phyloP scores from a whole-genome alignment of 2,797 vertebrate species.

The Notoglanidium macrostoma region DNA sequence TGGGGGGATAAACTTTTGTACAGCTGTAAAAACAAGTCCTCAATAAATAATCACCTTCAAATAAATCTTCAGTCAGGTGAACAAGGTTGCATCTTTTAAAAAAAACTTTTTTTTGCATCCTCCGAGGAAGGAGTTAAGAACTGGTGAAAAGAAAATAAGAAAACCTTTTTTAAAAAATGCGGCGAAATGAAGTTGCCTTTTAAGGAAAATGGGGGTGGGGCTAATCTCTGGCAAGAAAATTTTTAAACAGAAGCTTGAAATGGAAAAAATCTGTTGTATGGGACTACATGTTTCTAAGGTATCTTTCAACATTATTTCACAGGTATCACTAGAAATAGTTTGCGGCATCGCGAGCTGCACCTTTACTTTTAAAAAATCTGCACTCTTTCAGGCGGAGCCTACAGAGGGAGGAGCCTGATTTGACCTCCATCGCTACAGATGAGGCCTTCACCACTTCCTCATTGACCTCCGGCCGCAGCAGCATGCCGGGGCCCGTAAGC shows the following conservation, averaged over 20 bases:
- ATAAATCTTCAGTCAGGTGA: neutral
- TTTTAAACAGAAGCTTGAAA: neutral
- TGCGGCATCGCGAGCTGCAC: neutral
- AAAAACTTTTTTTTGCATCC: too few species aligned
- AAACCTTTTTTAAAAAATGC: neutral
- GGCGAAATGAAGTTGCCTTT: neutral
- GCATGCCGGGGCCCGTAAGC: constrained; percentile 47
- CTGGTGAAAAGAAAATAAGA: neutral
- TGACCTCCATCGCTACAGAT: constrained; percentile 58
- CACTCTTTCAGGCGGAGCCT: constrained; percentile 10
- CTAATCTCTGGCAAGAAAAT: neutral
- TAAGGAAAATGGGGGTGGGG: neutral
- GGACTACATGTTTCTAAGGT: too few species aligned
- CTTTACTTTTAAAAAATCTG: neutral
- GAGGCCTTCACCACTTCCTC: constrained; percentile 53
- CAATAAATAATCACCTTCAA: neutral
- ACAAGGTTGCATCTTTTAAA: neutral
- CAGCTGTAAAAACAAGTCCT: neutral
- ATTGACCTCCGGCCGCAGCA: constrained; percentile 62
- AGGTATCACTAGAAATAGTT: neutral
- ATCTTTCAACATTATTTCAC: neutral
- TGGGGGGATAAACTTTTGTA: neutral
- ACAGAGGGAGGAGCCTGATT: constrained; percentile 50
- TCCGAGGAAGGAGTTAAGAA: neutral
- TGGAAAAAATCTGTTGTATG: neutral